A percentile compares a stretch with the other conserved stretches of the same genome.
Evolutionary conservation across 2,888 invertebrate species (phyloP).

Genomic region (Chrysolina haemoptera): DNA sequence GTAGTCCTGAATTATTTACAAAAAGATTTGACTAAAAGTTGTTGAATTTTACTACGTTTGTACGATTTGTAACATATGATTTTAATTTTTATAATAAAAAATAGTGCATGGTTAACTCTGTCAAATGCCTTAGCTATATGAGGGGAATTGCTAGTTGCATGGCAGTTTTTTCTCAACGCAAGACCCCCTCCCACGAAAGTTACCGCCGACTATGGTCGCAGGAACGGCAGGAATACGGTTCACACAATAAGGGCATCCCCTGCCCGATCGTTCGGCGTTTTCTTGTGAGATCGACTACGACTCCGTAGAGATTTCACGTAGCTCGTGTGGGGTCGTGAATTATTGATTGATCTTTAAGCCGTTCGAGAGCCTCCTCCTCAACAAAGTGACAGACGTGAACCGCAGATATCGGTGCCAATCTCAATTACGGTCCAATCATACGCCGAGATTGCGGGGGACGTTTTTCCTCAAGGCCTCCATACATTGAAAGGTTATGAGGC

Average conservation of each 20-base stretch:
- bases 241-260: constrained; percentile 1
- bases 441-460: constrained; percentile 2
- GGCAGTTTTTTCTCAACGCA: no score
- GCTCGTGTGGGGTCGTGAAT: constrained; percentile 22
- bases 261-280: neutral
- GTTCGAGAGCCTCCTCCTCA: constrained; percentile 7
- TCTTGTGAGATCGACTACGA: neutral
- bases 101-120: no score
- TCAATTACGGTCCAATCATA: constrained; percentile 19
- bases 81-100: no score
- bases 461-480: neutral
- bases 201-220: no score
- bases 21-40: no score
- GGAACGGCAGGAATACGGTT: neutral
- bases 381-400: constrained; percentile 18
- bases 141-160: no score
- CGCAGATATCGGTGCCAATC: constrained; percentile 19
- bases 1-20: no score
- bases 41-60: no score
- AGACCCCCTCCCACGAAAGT: no score
- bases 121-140: no score
- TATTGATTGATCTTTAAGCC: constrained; percentile 17
- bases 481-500: no score
- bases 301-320: constrained; percentile 16
- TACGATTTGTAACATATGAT: no score